Evolutionary conservation across 2,888 invertebrate genomes (phyloP).

Genomic region (Theretra japonica): DNA sequence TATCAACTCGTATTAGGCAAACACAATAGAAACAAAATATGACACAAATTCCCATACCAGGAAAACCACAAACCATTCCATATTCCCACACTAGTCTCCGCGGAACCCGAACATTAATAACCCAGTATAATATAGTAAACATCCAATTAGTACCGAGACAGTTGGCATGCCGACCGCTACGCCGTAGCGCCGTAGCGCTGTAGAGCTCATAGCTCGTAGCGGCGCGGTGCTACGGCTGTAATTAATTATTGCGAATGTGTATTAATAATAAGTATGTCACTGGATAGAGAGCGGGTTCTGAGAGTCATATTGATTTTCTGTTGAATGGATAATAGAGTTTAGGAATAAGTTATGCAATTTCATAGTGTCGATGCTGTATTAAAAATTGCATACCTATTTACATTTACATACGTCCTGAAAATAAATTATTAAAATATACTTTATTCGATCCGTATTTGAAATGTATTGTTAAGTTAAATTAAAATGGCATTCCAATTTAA

Average conservation of each 20-base stretch:
- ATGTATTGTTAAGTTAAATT: no score
- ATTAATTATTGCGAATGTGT: not conserved
- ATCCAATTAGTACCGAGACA: constrained; percentile 25
- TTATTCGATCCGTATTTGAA: no score
- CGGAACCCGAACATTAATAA: constrained; percentile 13
- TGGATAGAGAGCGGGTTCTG: not conserved
- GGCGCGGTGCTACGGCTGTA: constrained; percentile 24
- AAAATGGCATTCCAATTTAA: no score
- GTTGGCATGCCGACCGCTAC: constrained; percentile 36
- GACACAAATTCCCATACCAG: not conserved
- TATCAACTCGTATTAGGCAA: no score
- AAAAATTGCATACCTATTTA: no score
- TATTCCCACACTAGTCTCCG: not conserved
- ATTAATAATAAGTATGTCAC: constrained; percentile 1
- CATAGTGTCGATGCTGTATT: no score
- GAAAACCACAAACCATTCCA: not conserved
- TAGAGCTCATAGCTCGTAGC: constrained; percentile 33
- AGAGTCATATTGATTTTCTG: not conserved
- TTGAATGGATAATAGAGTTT: not conserved
- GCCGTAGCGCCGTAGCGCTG: constrained; percentile 43
- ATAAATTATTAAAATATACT: no score
- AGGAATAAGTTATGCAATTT: no score
- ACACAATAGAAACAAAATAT: no score
- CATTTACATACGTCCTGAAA: no score
- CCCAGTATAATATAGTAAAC: constrained; percentile 8